These are phyloP conservation scores for Drosophila sp. DNA, from an alignment of 1,140 invertebrate species.

Conservation along the genomic window DNA sequence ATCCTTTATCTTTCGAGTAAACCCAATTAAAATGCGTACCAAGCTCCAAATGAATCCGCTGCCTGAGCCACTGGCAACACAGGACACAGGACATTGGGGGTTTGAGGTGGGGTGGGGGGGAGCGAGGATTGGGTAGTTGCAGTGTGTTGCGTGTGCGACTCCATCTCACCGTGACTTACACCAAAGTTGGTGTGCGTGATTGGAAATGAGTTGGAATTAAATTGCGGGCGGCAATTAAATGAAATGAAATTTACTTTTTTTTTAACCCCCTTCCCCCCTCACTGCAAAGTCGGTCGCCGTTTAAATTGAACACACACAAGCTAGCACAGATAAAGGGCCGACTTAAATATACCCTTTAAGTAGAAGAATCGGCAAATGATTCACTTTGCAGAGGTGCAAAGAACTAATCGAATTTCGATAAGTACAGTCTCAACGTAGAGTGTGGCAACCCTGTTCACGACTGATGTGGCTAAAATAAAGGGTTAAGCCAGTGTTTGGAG, in stretches of 20 bases:
- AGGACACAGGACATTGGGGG: not conserved
- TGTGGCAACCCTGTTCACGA: no score
- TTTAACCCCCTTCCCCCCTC: not conserved
- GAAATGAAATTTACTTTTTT: conserved; percentile 39
- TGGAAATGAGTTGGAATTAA: conserved; percentile 62
- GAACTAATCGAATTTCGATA: no score
- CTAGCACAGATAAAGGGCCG: not conserved
- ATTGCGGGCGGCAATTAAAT: conserved; percentile 55
- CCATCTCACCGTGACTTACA: not conserved
- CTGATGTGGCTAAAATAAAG: no score
- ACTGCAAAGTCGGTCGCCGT: conserved; percentile 39
- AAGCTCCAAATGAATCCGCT: conserved; percentile 16
- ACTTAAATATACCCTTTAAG: not conserved
- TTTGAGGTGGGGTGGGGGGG: no score
- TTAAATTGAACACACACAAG: conserved; percentile 32
- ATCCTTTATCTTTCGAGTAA: conserved; percentile 8
- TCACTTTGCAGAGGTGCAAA: no score
- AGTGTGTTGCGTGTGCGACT: conserved; percentile 39
- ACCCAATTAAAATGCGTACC: conserved; percentile 23
- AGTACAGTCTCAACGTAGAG: no score
- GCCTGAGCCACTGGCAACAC: not conserved
- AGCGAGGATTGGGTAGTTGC: conserved; percentile 14
- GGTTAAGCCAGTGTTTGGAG: no score
- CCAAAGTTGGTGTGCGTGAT: conserved; percentile 41
- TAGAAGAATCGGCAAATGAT: no score